These are phyloP conservation scores for Ctenicera cuprea DNA, from an alignment of 2,888 invertebrate genomes.

Conservation along the genomic window DNA sequence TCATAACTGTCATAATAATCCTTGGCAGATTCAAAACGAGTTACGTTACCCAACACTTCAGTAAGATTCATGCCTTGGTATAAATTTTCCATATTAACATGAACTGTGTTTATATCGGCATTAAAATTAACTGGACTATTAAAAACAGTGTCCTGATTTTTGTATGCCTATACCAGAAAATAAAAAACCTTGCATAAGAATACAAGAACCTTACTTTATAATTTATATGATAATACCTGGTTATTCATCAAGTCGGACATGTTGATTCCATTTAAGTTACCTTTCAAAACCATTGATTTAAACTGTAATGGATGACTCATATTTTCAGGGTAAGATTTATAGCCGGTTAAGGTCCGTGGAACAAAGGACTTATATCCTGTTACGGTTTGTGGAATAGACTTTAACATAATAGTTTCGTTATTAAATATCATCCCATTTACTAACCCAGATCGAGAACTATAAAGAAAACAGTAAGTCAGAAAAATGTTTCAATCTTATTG, in stretches of 20 bases:
- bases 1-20: slow-evolving; percentile 68
- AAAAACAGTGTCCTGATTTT: slow-evolving; percentile 61
- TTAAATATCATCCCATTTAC: slow-evolving; percentile 67
- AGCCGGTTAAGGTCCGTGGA: neutral
- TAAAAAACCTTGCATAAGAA: neutral
- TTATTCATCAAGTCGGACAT: slow-evolving; percentile 63
- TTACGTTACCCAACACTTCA: slow-evolving; percentile 64
- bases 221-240: slow-evolving; percentile 62
- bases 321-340: slow-evolving; percentile 14
- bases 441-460: slow-evolving; percentile 63
- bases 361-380: slow-evolving; percentile 68
- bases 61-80: slow-evolving; percentile 66
- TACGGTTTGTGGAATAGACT: slow-evolving; percentile 69
- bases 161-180: slow-evolving; percentile 59
- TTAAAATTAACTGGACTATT: slow-evolving; percentile 62
- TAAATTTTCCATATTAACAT: slow-evolving; percentile 64
- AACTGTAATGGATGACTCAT: slow-evolving; percentile 57
- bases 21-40: slow-evolving; percentile 58
- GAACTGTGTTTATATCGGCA: slow-evolving; percentile 62
- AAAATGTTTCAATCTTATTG: too few species aligned
- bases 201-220: neutral
- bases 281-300: slow-evolving; percentile 64
- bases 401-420: slow-evolving; percentile 67
- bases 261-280: slow-evolving; percentile 64
- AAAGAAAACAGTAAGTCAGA: too few species aligned